Conservation (phyloP, 2,888 invertebrate species). For the Agrilus mali region DNA sequence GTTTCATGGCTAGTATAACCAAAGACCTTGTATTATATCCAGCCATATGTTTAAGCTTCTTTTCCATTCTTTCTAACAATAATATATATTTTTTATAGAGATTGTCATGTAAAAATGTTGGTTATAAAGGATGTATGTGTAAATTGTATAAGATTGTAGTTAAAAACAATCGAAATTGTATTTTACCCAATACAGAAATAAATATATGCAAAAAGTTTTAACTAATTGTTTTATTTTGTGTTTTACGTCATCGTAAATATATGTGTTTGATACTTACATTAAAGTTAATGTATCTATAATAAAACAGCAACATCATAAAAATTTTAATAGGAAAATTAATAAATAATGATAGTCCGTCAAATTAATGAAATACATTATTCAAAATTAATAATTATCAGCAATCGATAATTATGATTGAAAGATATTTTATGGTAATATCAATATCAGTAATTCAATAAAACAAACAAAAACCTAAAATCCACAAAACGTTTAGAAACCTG, state of each 20-base stretch:
- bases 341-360: too few relatives aligned
- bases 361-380: too few relatives aligned
- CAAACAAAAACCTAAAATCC: too few relatives aligned
- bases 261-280: too few relatives aligned
- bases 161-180: slow-evolving; percentile 33
- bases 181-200: slow-evolving; percentile 32
- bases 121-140: slow-evolving; percentile 31
- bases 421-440: too few relatives aligned
- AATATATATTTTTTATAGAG: slow-evolving; percentile 17
- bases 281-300: too few relatives aligned
- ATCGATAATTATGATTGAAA: too few relatives aligned
- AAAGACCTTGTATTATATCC: slow-evolving; percentile 34
- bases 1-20: slow-evolving; percentile 35
- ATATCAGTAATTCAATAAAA: too few relatives aligned
- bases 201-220: slow-evolving; percentile 8
- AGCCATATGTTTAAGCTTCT: slow-evolving; percentile 18
- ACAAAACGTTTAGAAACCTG: too few relatives aligned
- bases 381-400: too few relatives aligned
- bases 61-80: slow-evolving; percentile 11
- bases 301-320: too few relatives aligned
- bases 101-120: slow-evolving; percentile 25
- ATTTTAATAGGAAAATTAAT: too few relatives aligned
- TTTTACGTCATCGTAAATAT: neutral
- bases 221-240: neutral
- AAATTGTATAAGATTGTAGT: slow-evolving; percentile 26